A percentile compares a stretch with the other conserved stretches of the same genome.
Conservation (phyloP, 2,888 invertebrate genomes). For the Eupithecia subfuscata region DNA sequence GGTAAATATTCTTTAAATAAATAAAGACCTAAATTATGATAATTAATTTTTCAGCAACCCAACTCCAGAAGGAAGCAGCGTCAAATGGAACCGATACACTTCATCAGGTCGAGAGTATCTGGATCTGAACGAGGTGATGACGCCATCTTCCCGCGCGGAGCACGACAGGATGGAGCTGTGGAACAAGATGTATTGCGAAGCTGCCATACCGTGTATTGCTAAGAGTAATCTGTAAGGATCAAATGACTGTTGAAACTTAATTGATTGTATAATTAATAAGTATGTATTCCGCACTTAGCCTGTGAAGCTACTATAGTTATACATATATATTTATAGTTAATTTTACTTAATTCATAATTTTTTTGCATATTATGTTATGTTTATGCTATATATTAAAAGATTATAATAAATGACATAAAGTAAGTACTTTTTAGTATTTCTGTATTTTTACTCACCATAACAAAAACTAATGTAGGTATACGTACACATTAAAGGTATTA, state of each 20-base stretch:
- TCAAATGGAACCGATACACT: conserved; percentile 68
- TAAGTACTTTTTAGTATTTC: too few relatives aligned
- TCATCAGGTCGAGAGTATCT: conserved; percentile 60
- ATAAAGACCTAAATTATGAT: neutral
- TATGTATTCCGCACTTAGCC: too few relatives aligned
- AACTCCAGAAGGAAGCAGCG: conserved; percentile 55
- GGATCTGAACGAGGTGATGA: conserved; percentile 58
- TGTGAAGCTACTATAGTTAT: too few relatives aligned
- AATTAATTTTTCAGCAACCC: conserved; percentile 62
- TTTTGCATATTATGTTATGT: too few relatives aligned
- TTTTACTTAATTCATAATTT: neutral
- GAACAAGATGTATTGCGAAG: conserved; percentile 69
- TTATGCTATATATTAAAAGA: neutral
- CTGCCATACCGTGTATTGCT: conserved; percentile 53
- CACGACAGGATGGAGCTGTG: conserved; percentile 68
- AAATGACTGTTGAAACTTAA: neutral
- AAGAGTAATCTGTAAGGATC: conserved; percentile 37
- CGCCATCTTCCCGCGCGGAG: conserved; percentile 55
- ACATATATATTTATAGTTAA: too few relatives aligned
- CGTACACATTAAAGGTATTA: too few relatives aligned
- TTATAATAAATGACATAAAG: neutral
- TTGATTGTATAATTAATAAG: too few relatives aligned
- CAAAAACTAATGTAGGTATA: too few relatives aligned
- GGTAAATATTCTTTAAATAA: neutral
- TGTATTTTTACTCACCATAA: too few relatives aligned